These are phyloP conservation scores for Dipodomys ordii DNA, from an alignment of 2,113 vertebrate species.

Conservation along the genomic window DNA sequence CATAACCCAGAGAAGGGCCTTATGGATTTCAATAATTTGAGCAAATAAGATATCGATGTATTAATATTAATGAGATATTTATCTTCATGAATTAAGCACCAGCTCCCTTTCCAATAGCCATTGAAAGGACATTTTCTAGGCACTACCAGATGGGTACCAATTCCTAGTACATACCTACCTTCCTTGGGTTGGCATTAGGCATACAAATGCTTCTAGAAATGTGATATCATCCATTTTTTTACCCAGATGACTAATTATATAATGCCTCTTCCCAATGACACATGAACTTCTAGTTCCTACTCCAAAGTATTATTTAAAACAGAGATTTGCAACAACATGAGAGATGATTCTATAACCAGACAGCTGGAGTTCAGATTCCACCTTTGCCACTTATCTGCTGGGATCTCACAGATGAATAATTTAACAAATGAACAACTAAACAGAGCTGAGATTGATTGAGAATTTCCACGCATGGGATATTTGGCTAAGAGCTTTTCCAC, in stretches of 20 bases:
- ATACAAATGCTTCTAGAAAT: not conserved
- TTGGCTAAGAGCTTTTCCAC: not conserved
- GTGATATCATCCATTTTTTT: not conserved
- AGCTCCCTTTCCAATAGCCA: rapidly evolving
- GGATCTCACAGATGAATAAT: not conserved
- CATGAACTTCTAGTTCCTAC: not conserved
- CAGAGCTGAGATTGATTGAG: not conserved
- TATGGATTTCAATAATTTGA: not conserved
- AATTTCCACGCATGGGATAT: not conserved
- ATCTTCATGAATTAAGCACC: not conserved
- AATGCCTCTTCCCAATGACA: not conserved
- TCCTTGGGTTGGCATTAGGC: not conserved
- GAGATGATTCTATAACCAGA: not conserved
- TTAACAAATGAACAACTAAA: not conserved
- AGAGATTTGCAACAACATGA: not conserved
- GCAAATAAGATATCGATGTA: not conserved
- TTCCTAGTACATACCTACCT: not conserved
- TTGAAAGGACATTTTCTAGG: not conserved
- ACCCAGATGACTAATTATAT: not conserved
- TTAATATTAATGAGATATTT: not conserved
- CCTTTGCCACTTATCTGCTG: not conserved
- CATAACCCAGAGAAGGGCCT: not conserved
- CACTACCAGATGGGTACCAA: not conserved
- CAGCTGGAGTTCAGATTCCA: not conserved
- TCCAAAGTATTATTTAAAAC: constrained; percentile 1